phyloP scores from a whole-genome alignment of 2,113 vertebrate species.

The Gila orcuttii region DNA sequence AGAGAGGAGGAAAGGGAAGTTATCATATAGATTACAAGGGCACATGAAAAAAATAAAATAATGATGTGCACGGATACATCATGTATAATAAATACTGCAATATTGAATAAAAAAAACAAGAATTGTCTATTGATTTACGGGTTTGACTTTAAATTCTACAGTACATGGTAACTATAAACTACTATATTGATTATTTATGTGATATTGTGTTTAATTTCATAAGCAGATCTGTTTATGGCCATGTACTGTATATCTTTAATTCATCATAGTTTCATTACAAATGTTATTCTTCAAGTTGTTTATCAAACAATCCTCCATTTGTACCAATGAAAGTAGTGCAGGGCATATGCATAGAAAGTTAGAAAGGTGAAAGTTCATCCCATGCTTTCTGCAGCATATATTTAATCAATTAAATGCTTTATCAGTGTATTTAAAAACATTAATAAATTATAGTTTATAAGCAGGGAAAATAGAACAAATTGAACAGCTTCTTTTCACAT shows the following conservation, averaged over 20 bases:
- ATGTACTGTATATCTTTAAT: too few relatives aligned
- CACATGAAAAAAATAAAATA: too few relatives aligned
- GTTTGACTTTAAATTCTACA: not conserved
- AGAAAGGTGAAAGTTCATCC: not conserved
- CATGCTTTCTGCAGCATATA: not conserved
- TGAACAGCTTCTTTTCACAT: not conserved
- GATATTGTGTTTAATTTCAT: not conserved
- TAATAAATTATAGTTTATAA: not conserved
- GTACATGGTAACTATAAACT: not conserved
- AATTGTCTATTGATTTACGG: too few relatives aligned
- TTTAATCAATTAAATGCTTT: not conserved
- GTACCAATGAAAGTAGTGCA: not conserved
- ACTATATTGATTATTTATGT: not conserved
- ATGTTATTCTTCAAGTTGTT: not conserved
- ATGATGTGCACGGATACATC: too few relatives aligned
- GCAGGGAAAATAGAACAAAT: not conserved
- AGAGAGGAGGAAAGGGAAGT: too few relatives aligned
- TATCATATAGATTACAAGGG: too few relatives aligned
- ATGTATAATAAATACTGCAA: too few relatives aligned
- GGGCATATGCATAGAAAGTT: not conserved
- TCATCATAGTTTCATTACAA: not conserved
- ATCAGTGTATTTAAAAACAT: too few relatives aligned
- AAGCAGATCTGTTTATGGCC: not conserved
- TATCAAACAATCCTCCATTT: not conserved
- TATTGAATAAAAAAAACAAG: too few relatives aligned